Conservation (phyloP, 2,797 vertebrate species). For the Megaceryle alcyon region DNA sequence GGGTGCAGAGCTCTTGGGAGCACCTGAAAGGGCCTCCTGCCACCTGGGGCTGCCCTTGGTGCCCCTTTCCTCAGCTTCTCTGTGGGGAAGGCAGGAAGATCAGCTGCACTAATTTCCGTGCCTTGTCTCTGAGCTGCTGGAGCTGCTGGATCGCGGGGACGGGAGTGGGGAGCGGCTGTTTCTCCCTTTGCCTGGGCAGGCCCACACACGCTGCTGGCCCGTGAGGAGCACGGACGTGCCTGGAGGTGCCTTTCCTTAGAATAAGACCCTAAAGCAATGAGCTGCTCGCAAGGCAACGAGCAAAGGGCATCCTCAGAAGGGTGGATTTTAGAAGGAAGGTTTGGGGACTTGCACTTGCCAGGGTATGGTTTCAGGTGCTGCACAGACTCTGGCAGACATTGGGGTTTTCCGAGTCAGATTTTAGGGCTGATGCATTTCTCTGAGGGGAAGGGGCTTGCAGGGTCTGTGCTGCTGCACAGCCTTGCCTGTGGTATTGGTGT, state of each 20-base stretch:
- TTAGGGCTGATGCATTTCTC: neutral
- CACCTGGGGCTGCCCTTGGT: neutral
- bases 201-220: neutral
- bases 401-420: neutral
- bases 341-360: neutral
- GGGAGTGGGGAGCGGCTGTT: slow-evolving; percentile 39
- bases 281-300: neutral
- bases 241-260: neutral
- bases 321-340: neutral
- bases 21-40: slow-evolving; percentile 13
- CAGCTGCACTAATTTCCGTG: neutral
- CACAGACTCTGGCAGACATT: neutral
- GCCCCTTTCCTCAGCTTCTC: neutral
- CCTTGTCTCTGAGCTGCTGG: neutral
- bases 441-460: neutral
- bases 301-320: neutral
- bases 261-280: neutral
- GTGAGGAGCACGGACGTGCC: neutral
- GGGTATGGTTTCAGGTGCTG: neutral
- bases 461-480: neutral
- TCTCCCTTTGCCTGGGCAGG: neutral
- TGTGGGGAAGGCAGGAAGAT: neutral
- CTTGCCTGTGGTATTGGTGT: neutral
- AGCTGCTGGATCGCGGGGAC: neutral
- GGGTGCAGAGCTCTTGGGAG: slow-evolving; percentile 21